Percentiles rank a stretch among this genome's conserved stretches.
phyloP scores from a whole-genome alignment of 2,113 vertebrate genomes.

The Lepisosteus oculatus region DNA sequence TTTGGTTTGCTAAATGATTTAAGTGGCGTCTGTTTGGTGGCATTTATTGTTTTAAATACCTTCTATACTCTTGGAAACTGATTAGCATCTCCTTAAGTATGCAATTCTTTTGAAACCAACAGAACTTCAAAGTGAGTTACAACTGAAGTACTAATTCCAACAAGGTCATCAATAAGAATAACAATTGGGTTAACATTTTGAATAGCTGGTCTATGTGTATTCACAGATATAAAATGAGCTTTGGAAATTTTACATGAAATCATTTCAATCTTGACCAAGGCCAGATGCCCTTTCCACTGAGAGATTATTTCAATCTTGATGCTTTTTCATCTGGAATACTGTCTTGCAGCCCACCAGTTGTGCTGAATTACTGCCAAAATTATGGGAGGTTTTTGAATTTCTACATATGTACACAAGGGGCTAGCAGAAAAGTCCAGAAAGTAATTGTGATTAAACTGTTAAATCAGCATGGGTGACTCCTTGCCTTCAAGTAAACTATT shows the following conservation, averaged over 20 bases:
- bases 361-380: constrained; percentile 54
- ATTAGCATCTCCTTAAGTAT: constrained; percentile 11
- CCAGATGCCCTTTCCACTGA: constrained; percentile 29
- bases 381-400: constrained; percentile 45
- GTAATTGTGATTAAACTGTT: neutral
- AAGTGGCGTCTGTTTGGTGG: neutral
- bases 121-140: constrained; percentile 1
- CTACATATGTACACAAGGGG: constrained; percentile 46
- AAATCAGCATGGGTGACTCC: neutral
- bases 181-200: constrained; percentile 3
- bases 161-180: constrained; percentile 1
- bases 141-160: constrained; percentile 5
- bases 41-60: neutral
- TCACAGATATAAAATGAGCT: constrained; percentile 6
- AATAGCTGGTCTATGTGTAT: constrained; percentile 7
- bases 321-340: constrained; percentile 43
- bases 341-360: constrained; percentile 59
- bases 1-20: neutral
- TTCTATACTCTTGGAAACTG: neutral
- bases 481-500: neutral
- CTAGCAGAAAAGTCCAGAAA: constrained; percentile 53
- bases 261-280: constrained; percentile 28
- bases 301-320: constrained; percentile 34
- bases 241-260: constrained; percentile 14
- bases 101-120: neutral